Evolutionary conservation across 2,888 invertebrate genomes (phyloP), one percentile per base, ranked within the genome.

Genomic region (Machimus rusticus): DNA sequence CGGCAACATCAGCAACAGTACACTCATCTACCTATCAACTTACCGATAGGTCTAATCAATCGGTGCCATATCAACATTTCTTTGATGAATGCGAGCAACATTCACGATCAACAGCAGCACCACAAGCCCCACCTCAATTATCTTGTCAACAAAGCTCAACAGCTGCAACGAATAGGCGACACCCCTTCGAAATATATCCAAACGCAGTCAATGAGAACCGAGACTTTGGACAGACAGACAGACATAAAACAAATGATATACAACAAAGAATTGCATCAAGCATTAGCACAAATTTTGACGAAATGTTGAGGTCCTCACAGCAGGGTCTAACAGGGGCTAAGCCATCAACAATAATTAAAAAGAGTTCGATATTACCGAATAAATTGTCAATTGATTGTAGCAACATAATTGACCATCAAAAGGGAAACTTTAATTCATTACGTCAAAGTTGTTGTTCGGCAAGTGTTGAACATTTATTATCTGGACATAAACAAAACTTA

Each of bases 281-380:
- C 34, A 31, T 74, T 66, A 87, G 74, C 74, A 81, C 79, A 51
- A 79, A 87, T 76, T 86, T 82, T 66, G 81, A 86, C 86, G 87
- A 88, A 88, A 88, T 88, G 87, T 82, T 88, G 57, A 88, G 86
- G 55, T 86, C 87, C 37, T 87, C 86, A 39, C 74, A 82, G 16
- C n/a, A 43, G 23, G 74, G 85, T 23, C 31, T 85, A 28, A 37
- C 55, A 31, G 34, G n/a, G 46, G 28, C 31, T 46, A 51, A 74
- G 34, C 43, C 46, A 43, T 77, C 55, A 78, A 55, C 85, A 46
- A 85, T 85, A 8, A 43, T 46, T 19, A 77, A 78, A 51, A 85
- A 84, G 19, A 57, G 76, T 16, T 84, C 74, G 74, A 79, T 85
- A 74, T 37, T 85, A 31, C 19, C 85, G n/a, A 85, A 85, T 46